Evolutionary conservation across 53 echinoderm and acorn worm species (phyloP), one percentile per base, ranked within the genome.

Genomic region (Holothuria leucospilota): DNA sequence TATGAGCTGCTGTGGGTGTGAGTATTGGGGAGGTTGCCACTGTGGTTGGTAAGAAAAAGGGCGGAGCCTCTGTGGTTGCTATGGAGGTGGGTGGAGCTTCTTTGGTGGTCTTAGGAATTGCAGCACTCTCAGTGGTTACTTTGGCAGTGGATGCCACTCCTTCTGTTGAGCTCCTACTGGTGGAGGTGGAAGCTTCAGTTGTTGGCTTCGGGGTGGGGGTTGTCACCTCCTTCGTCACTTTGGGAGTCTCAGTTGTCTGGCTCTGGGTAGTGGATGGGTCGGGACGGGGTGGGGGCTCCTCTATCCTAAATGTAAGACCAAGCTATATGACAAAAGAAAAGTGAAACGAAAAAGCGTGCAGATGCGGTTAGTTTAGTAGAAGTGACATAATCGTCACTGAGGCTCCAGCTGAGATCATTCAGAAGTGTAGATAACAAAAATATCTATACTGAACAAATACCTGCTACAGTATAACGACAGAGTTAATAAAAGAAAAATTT

Each of bases 261-360:
- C 62, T 58, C 58, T 34, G 41, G 86, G 86, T 69, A 61, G 59
- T 72, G 61, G 86, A 62, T 86, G 72, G 69, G 68, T 20, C 34
- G 63, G 68, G 86, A 60, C 25, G 86, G 40, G 20, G 21, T 59
- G 72, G 25, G 86, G 86, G 59, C 12, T 86, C 71, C 73, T 86
- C 73, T 59, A 86, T 42, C 60, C 73, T 80, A 60, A 88, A 88
- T 20, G 69, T 67, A 46, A 61, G 58, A 82, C 69, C 82, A 87
- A 87, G 87, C 88, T 88, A 80, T 63, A 82, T 69, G 25, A 81
- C 26, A 13, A 27, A 75, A 75, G 51, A 72, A 72, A 70, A 70
- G 52, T 26, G 27, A 53, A 75, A 68, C 68, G 34, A 75, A 46
- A 75, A 49, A 27, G 75, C 75, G 51, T 75, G 75, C 75, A 75